A percentile compares a stretch with the other conserved stretches of the same genome.
These are phyloP conservation scores for Monopterus albus DNA, from an alignment of 2,113 vertebrate genomes.

Conservation along the genomic window DNA sequence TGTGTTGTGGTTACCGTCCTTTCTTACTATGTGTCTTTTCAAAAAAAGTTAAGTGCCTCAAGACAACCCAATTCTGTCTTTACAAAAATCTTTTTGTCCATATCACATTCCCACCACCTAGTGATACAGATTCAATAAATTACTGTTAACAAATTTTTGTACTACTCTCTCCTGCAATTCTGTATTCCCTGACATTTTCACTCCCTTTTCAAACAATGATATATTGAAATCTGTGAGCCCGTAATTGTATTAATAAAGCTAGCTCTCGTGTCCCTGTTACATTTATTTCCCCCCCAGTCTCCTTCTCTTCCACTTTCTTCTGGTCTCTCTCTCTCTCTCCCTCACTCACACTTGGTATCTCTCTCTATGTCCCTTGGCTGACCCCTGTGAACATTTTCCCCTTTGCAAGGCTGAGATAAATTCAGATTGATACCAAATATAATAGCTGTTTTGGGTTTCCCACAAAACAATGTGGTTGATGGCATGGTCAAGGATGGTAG, in stretches of 20 bases:
- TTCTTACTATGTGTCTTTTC: slow-evolving; percentile 19
- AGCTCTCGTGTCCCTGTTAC: slow-evolving; percentile 88
- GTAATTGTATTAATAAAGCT: slow-evolving; percentile 93
- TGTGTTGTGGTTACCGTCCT: slow-evolving; percentile 23
- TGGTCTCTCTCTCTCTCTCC: slow-evolving; percentile 65
- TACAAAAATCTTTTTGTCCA: slow-evolving; percentile 40
- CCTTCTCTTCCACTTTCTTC: slow-evolving; percentile 75
- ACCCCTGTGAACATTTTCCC: slow-evolving; percentile 85
- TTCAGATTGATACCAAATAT: slow-evolving; percentile 83
- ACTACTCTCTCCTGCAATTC: slow-evolving; percentile 57
- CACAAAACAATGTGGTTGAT: slow-evolving; percentile 76
- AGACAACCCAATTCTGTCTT: slow-evolving; percentile 15
- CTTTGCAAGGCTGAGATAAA: slow-evolving; percentile 76
- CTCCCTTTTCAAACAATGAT: slow-evolving; percentile 79
- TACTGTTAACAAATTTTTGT: slow-evolving; percentile 67
- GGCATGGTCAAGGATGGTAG: slow-evolving; percentile 77
- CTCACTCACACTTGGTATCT: slow-evolving; percentile 79
- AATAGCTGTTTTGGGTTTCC: slow-evolving; percentile 77
- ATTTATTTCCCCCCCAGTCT: slow-evolving; percentile 91
- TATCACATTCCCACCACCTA: slow-evolving; percentile 42
- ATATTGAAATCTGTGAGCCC: slow-evolving; percentile 84
- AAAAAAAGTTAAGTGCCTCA: slow-evolving; percentile 8
- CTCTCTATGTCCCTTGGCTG: slow-evolving; percentile 87
- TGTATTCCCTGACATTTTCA: slow-evolving; percentile 72
- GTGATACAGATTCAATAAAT: slow-evolving; percentile 70